phyloP scores from a whole-genome alignment of 2,888 invertebrate species.

The Nomada fucata region DNA sequence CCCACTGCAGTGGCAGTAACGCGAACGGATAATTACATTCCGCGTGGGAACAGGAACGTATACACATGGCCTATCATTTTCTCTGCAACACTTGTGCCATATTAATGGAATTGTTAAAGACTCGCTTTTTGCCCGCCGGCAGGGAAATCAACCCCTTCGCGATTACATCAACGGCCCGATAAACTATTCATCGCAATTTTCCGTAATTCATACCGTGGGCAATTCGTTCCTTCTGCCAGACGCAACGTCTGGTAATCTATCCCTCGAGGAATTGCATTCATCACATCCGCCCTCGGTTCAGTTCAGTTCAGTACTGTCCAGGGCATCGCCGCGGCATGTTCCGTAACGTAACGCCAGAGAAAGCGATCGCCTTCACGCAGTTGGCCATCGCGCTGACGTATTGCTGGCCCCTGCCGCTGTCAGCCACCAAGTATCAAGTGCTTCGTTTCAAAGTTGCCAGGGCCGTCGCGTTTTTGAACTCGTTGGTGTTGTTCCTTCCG shows the following conservation, averaged over 20 bases:
- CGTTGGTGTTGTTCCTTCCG: conserved; percentile 28
- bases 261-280: background rate
- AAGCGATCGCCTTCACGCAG: conserved; percentile 48
- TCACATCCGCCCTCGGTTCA: no score
- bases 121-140: no score
- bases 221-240: background rate
- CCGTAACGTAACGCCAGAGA: conserved; percentile 37
- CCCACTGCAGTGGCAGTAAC: background rate
- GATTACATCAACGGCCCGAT: background rate
- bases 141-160: background rate
- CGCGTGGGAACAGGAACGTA: background rate
- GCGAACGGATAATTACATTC: background rate
- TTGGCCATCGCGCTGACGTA: conserved; percentile 32
- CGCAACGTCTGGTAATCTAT: no score
- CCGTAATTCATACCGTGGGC: background rate
- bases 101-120: background rate
- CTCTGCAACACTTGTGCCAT: background rate
- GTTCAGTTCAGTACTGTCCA: no score
- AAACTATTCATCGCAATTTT: background rate
- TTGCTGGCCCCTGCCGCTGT: conserved; percentile 60
- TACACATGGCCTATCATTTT: background rate
- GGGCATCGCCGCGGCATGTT: conserved; percentile 9
- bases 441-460: conserved; percentile 46
- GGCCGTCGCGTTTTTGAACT: conserved; percentile 30
- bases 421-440: conserved; percentile 35